phyloP scores from a whole-genome alignment of 2,888 invertebrate genomes.

The Eledone cirrhosa region DNA sequence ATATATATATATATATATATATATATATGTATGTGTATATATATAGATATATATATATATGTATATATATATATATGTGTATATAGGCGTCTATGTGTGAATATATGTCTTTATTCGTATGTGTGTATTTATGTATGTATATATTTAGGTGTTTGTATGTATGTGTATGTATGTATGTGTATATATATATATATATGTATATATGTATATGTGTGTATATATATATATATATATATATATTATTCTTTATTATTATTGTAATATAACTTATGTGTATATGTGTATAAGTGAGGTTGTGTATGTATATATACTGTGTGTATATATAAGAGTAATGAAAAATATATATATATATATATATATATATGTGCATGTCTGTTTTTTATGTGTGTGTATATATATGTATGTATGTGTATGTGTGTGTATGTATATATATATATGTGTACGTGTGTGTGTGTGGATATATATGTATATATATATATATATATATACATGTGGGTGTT shows the following conservation, averaged over 20 bases:
- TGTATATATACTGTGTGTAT: too few species aligned
- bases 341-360: background rate
- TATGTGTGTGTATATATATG: background rate
- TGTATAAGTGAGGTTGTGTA: too few species aligned
- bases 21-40: background rate
- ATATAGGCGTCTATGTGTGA: background rate
- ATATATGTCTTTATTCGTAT: background rate
- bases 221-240: background rate
- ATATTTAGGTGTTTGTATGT: background rate
- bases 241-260: background rate
- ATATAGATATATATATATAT: background rate
- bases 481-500: background rate
- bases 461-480: background rate
- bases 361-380: background rate
- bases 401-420: background rate
- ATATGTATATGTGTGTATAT: background rate
- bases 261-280: background rate
- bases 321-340: background rate
- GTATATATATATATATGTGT: background rate
- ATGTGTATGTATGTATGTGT: too few species aligned
- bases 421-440: background rate
- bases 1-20: background rate
- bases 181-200: background rate
- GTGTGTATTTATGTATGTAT: background rate
- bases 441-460: background rate